Evolutionary conservation across 2,888 invertebrate species (phyloP).

Genomic region (Lepidocyrtinus sp.): DNA sequence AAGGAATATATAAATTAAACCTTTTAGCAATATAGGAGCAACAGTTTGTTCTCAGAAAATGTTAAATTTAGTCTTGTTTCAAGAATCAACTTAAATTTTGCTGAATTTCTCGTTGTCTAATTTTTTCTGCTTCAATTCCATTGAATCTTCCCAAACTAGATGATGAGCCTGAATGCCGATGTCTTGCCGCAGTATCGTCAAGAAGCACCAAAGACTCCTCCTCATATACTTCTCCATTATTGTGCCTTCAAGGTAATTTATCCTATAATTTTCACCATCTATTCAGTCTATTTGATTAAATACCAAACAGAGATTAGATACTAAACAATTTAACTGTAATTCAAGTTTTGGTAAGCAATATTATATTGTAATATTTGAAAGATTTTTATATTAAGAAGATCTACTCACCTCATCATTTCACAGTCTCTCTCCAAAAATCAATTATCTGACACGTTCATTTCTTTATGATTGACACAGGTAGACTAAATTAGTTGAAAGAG

Average conservation of each 20-base stretch:
- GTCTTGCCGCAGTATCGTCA: slow-evolving; percentile 98
- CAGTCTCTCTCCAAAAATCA: too few species aligned
- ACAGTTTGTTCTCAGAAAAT: slow-evolving; percentile 7
- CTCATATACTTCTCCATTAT: slow-evolving; percentile 99
- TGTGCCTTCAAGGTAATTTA: slow-evolving; percentile 87
- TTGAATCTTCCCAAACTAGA: slow-evolving; percentile 75
- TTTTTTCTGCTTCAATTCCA: neutral
- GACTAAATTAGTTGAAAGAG: too few species aligned
- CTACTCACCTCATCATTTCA: too few species aligned
- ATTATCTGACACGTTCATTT: too few species aligned
- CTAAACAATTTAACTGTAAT: slow-evolving; percentile 65
- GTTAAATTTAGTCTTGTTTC: neutral
- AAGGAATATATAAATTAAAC: neutral
- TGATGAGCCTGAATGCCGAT: slow-evolving; percentile 98
- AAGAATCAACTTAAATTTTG: too few species aligned
- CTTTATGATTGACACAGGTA: too few species aligned
- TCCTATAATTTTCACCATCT: slow-evolving; percentile 69
- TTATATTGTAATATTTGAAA: neutral
- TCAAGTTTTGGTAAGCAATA: slow-evolving; percentile 12
- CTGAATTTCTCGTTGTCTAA: too few species aligned
- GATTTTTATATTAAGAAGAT: neutral
- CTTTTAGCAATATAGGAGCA: neutral
- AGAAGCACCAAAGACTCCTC: slow-evolving; percentile 99
- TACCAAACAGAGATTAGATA: slow-evolving; percentile 72
- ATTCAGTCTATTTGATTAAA: slow-evolving; percentile 68